A percentile compares a stretch with the other conserved stretches of the same genome.
phyloP scores from a whole-genome alignment of 2,113 vertebrate genomes.

The Takifugu flavidus region DNA sequence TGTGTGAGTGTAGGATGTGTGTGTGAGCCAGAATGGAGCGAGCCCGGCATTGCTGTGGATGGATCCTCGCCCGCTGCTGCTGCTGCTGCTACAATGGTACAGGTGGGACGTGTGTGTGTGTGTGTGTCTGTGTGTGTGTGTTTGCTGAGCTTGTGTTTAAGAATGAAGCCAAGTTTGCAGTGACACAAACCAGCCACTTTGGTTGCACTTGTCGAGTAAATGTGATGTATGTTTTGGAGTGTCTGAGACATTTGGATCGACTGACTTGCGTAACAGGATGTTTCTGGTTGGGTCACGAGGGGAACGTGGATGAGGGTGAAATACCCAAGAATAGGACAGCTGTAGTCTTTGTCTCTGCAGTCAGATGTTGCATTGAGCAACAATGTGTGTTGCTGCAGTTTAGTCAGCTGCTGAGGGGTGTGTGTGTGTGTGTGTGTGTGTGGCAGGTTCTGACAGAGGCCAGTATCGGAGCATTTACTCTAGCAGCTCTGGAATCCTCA shows the following conservation, averaged over 20 bases:
- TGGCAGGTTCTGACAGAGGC: not conserved
- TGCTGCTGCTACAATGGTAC: slow-evolving; percentile 48
- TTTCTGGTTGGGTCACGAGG: not conserved
- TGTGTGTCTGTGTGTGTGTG: not conserved
- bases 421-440: slow-evolving; percentile 2
- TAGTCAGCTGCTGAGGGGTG: no score
- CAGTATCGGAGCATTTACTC: not conserved
- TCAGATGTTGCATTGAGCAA: slow-evolving; percentile 38
- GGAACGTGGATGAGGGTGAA: not conserved
- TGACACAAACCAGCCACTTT: no score
- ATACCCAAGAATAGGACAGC: slow-evolving; percentile 8
- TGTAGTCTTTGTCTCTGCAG: slow-evolving; percentile 1
- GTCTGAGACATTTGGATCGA: no score
- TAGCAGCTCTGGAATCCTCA: not conserved
- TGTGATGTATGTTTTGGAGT: no score
- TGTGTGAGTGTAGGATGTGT: slow-evolving; percentile 34
- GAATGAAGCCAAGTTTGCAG: not conserved
- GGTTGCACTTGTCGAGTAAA: no score
- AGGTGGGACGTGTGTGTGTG: slow-evolving; percentile 48
- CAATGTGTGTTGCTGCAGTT: not conserved
- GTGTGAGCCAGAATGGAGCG: slow-evolving; percentile 54
- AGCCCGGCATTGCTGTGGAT: slow-evolving; percentile 50
- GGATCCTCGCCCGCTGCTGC: slow-evolving; percentile 57
- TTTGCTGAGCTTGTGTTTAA: not conserved
- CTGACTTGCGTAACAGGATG: slow-evolving; percentile 14